Evolutionary conservation across 2,797 vertebrate genomes (phyloP), one percentile per base, ranked within the genome.

Genomic region (Otus scops): DNA sequence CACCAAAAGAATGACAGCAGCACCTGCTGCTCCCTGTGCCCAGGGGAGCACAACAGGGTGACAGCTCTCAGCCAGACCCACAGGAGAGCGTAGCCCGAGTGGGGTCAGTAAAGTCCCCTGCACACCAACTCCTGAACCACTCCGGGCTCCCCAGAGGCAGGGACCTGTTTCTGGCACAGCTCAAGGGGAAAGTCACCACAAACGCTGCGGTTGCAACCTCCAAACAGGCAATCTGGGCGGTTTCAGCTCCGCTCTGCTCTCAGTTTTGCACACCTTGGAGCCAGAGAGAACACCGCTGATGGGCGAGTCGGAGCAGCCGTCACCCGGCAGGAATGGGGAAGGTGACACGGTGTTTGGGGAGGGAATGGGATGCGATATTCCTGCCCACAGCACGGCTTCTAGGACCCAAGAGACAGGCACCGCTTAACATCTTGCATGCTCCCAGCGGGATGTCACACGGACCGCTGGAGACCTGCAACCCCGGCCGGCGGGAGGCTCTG

Each of bases 401-500:
- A 77, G 73, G 82, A 90, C 78, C 9, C 0, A 18, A 65, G 48
- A 41, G 32, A 75, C 39, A 4, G 28, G 32, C 39, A 27, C 17
- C 2, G 1, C 41, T 63, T 65, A 7, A 26, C 16, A 9, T 61
- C 57, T 11, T 30, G 50, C 5, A 1, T 0, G 11, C 43, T 77
- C 85, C 82, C 64, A 45, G 78, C 0, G 1, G 85, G 87, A 91
- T 17, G 70, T 22, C 11, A 1, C 60, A 57, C 0, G 32, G 82
- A 80, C 53, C 26, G 3, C 38, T 1, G 1, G 36, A 93, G 61
- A 70, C 28, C 79, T 0, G 0, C 1, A 5, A 45, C 61, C 73
- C 39, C 0, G 0, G 51, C 27, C 2, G 2, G n/a, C 0, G 0
- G 53, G 69, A 89, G 39, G 65, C 57, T 92, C 74, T 4, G 20